Evolutionary conservation across 2,888 invertebrate species (phyloP).

Genomic region (Dicyrtomina minuta): DNA sequence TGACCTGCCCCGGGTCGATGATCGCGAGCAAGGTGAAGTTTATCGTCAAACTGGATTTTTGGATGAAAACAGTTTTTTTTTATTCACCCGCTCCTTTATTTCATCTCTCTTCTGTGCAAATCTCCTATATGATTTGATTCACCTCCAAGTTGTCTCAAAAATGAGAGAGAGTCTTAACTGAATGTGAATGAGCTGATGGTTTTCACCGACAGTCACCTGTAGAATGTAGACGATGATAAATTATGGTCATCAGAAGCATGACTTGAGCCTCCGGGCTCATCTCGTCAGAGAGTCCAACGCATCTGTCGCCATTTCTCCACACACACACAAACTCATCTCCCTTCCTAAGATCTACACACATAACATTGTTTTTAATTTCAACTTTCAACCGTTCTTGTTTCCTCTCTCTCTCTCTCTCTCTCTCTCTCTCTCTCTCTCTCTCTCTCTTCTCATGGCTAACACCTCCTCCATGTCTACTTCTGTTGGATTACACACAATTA

Average conservation of each 20-base stretch:
- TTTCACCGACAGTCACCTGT: constrained; percentile 24
- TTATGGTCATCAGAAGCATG: constrained; percentile 31
- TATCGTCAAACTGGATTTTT: constrained; percentile 33
- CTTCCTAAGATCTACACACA: no score
- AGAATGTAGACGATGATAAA: constrained; percentile 32
- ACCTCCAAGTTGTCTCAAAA: constrained; percentile 4
- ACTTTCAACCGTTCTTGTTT: neutral
- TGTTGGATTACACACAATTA: neutral
- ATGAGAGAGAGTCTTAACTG: constrained; percentile 12
- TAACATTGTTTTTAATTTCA: no score
- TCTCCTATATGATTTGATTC: constrained; percentile 18
- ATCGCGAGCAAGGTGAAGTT: constrained; percentile 32
- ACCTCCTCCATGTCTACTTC: constrained; percentile 1
- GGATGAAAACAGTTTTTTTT: constrained; percentile 34
- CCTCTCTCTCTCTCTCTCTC: neutral
- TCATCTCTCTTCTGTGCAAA: constrained; percentile 12
- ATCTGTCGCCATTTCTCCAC: constrained; percentile 17
- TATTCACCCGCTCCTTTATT: neutral
- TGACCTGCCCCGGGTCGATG: constrained; percentile 37
- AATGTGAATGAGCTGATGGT: constrained; percentile 22
- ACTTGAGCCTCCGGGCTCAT: constrained; percentile 26
- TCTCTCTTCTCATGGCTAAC: neutral
- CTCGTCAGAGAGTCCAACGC: neutral
- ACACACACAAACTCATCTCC: no score
- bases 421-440: neutral